These are phyloP conservation scores for Ephestia elutella DNA, from an alignment of 1,140 invertebrate genomes.

Conservation along the genomic window DNA sequence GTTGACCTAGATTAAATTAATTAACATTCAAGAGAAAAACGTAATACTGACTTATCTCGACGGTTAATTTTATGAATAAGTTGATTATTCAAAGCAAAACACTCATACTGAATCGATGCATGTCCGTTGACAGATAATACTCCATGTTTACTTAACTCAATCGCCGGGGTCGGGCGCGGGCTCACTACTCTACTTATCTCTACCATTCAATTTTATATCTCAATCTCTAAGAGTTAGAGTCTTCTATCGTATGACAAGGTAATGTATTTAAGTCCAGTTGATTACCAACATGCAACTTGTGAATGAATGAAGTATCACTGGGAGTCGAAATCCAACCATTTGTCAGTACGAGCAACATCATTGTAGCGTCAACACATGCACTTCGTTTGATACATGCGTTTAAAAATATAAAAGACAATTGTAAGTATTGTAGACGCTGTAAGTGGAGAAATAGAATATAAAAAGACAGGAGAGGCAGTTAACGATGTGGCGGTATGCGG, in stretches of 20 bases:
- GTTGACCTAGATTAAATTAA: slow-evolving; percentile 51
- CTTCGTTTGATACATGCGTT: background rate
- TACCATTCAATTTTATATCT: slow-evolving; percentile 36
- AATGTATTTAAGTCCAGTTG: slow-evolving; percentile 46
- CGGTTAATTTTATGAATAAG: slow-evolving; percentile 64
- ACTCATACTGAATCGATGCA: slow-evolving; percentile 44
- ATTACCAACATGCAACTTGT: slow-evolving; percentile 46
- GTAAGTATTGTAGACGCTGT: background rate
- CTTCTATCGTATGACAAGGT: slow-evolving; percentile 33
- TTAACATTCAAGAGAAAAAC: slow-evolving; percentile 25
- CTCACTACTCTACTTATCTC: slow-evolving; percentile 27
- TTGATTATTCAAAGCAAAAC: slow-evolving; percentile 57
- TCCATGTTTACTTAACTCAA: slow-evolving; percentile 73
- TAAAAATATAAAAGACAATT: slow-evolving; percentile 14
- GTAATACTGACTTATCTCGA: slow-evolving; percentile 14
- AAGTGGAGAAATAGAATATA: slow-evolving; percentile 20
- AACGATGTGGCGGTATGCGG: slow-evolving; percentile 54
- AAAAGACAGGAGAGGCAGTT: slow-evolving; percentile 43
- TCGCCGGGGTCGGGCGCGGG: slow-evolving; percentile 54
- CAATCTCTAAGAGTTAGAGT: slow-evolving; percentile 42
- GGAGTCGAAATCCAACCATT: slow-evolving; percentile 52
- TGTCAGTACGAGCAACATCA: slow-evolving; percentile 32
- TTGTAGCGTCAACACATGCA: slow-evolving; percentile 15
- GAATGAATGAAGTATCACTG: slow-evolving; percentile 71
- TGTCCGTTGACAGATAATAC: slow-evolving; percentile 74